A percentile compares a stretch with the other conserved stretches of the same genome.
Evolutionary conservation across 2,797 vertebrate species (phyloP).

Genomic region (Cichlasoma orientale): DNA sequence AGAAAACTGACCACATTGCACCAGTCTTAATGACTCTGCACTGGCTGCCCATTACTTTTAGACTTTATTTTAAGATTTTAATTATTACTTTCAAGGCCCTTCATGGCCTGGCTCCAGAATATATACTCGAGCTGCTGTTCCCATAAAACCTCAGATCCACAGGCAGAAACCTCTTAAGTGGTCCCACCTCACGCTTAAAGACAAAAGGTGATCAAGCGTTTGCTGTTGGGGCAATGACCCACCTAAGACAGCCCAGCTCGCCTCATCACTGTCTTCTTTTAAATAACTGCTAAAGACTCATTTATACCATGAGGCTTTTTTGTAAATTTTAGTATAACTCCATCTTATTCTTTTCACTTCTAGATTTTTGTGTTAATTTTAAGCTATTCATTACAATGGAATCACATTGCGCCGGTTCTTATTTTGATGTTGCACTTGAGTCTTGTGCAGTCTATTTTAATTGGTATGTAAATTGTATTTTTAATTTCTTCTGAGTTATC

Average conservation of each 20-base stretch:
- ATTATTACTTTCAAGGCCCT: background rate
- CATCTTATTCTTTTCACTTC: accelerated
- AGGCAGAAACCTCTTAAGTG: background rate
- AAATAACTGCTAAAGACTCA: background rate
- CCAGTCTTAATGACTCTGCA: background rate
- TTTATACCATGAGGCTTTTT: background rate
- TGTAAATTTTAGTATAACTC: background rate
- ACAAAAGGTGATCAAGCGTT: background rate
- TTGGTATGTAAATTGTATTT: background rate
- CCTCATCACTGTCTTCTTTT: background rate
- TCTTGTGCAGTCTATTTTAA: background rate
- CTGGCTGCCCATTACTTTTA: background rate
- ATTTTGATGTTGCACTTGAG: background rate
- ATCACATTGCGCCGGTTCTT: background rate
- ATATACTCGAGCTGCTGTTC: background rate
- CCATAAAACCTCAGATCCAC: background rate
- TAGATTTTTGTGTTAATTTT: background rate
- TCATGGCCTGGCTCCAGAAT: background rate
- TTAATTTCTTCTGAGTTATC: background rate
- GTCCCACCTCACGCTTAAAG: background rate
- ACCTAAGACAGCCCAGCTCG: background rate
- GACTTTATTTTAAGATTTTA: background rate
- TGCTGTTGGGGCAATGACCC: background rate
- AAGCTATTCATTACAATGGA: background rate
- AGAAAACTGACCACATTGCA: background rate